Evolutionary conservation across 2,113 vertebrate species (phyloP), one percentile per base, ranked within the genome.

Genomic region (Prunella fulvescens): DNA sequence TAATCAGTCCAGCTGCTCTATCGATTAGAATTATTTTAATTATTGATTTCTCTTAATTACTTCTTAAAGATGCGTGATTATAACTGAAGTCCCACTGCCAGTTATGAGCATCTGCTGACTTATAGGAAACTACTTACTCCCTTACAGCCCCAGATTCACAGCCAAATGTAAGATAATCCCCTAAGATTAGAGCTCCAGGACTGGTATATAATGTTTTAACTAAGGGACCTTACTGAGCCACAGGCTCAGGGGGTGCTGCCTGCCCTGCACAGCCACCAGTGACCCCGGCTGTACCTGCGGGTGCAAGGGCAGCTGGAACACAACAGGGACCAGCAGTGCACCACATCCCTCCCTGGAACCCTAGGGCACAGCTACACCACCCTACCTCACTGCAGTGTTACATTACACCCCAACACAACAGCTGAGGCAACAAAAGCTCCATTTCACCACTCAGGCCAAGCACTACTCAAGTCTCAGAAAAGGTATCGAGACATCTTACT

Each of bases 201-300:
- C 0, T 56, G 15, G 48, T 16, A 29, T 2, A 5, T 3, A 45
- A 61, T 26, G 40, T n/a, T 80, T 79, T 45, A 76, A 73, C 39
- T 33, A 58, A 56, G 0, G 22, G 47, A 48, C 65, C 50, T 66
- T 16, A 12, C 10, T 1, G 66, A 78, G 80, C 20, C 0, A 0
- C 14, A 22, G 66, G 76, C 54, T 54, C 76, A 24, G 39, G 28
- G 37, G 18, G 40, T 1, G 6, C 20, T 57, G 60, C 58, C 60
- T 17, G 35, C 39, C 20, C 13, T 3, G 10, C 25, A 24, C 17
- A 28, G 23, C 29, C 4, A 6, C 23, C 12, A 1, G 37, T 29
- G 54, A 53, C 5, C 67, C 42, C 2, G 0, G n/a, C 48, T 42
- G 35, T 18, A n/a, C n/a, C 56, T 12, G 33, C 9, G 25, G 6